Conservation (phyloP, 2,797 vertebrate species). For the Smutsia temminckii region DNA sequence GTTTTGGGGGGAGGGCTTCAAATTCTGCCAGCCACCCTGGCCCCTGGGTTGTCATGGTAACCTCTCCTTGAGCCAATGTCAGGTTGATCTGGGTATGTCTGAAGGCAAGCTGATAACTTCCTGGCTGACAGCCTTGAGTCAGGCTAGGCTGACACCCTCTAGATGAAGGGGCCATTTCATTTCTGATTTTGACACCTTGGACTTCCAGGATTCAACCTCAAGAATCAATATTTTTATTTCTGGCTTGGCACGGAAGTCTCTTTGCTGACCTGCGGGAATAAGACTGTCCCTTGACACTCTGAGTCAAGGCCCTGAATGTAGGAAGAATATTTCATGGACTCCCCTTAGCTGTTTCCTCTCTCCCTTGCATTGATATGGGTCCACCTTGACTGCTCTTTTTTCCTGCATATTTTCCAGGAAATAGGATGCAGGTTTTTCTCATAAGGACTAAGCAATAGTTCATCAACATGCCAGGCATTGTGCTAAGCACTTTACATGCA, state of each 20-base stretch:
- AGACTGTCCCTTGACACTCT: background rate
- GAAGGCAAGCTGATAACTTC: constrained; percentile 10
- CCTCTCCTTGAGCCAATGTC: constrained; percentile 29
- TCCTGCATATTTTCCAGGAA: background rate
- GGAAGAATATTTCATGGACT: background rate
- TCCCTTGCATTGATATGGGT: background rate
- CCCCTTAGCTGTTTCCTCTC: background rate
- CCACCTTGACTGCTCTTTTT: background rate
- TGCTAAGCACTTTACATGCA: background rate
- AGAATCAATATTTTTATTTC: constrained; percentile 53
- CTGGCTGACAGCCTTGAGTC: background rate
- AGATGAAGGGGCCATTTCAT: background rate
- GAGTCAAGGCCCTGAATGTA: background rate
- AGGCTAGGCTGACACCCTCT: background rate
- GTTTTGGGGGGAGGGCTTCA: background rate
- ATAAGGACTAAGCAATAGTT: background rate
- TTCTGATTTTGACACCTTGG: constrained; percentile 11
- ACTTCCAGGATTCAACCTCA: constrained; percentile 33
- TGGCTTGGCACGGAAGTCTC: background rate
- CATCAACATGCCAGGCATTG: background rate
- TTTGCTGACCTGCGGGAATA: background rate
- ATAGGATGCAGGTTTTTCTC: background rate
- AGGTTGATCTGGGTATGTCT: background rate
- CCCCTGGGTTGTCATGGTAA: constrained; percentile 51
- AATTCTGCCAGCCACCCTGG: background rate